These are phyloP conservation scores for Cephus pygmeus DNA, from an alignment of 2,888 invertebrate species.

Conservation along the genomic window DNA sequence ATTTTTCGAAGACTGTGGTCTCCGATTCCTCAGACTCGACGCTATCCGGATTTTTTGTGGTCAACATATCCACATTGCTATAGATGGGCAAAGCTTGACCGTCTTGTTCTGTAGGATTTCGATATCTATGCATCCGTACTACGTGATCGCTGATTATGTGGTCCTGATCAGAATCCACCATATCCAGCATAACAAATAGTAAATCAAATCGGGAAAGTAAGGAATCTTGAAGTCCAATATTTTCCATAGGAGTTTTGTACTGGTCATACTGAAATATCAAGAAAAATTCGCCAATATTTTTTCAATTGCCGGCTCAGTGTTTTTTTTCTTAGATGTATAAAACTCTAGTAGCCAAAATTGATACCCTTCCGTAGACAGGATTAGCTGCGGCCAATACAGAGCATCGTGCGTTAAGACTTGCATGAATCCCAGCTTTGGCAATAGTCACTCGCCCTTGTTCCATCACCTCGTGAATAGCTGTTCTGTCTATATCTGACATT, in stretches of 20 bases:
- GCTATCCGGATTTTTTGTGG: conserved; percentile 83
- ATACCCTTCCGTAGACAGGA: conserved; percentile 95
- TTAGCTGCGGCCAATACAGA: conserved; percentile 99
- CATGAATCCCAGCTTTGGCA: conserved; percentile 98
- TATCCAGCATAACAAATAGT: conserved; percentile 96
- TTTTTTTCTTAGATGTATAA: conserved; percentile 8
- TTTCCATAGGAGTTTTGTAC: conserved; percentile 99
- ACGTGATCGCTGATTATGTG: conserved; percentile 96
- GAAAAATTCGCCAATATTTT: background rate
- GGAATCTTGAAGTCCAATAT: conserved; percentile 98
- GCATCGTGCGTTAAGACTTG: conserved; percentile 96
- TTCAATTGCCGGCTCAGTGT: too few relatives aligned
- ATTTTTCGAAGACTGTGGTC: conserved; percentile 88
- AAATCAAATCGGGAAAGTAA: conserved; percentile 97
- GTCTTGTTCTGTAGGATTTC: conserved; percentile 92
- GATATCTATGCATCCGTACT: conserved; percentile 95
- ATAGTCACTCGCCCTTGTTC: conserved; percentile 98
- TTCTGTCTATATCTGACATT: conserved; percentile 99
- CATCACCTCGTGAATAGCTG: conserved; percentile 99
- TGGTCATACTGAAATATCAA: conserved; percentile 86
- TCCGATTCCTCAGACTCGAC: conserved; percentile 75
- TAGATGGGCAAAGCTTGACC: conserved; percentile 92
- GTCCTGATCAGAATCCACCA: conserved; percentile 90
- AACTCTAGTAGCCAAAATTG: conserved; percentile 33
- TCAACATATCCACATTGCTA: conserved; percentile 84